Evolutionary conservation across 2,113 vertebrate genomes (phyloP).

Genomic region (Bagarius yarrelli): DNA sequence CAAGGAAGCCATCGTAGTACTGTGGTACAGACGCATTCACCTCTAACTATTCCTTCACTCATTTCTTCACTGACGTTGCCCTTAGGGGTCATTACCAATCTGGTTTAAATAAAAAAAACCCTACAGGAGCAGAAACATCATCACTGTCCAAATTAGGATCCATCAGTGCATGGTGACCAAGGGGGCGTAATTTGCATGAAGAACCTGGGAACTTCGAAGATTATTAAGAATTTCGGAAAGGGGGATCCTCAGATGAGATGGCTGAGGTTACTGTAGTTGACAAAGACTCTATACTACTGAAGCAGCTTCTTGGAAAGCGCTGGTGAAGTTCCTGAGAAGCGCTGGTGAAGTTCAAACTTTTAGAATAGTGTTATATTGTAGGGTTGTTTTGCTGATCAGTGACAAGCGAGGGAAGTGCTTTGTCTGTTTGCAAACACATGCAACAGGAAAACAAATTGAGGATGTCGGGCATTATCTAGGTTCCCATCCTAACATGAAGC

Average conservation of each 20-base stretch:
- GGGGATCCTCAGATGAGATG: slow-evolving; percentile 28
- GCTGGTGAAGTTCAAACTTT: slow-evolving; percentile 16
- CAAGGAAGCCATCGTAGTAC: not conserved
- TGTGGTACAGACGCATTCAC: not conserved
- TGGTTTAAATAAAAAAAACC: slow-evolving; percentile 53
- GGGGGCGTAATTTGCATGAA: not conserved
- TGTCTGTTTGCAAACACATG: slow-evolving; percentile 24
- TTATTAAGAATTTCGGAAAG: slow-evolving; percentile 40
- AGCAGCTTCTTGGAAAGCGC: slow-evolving; percentile 15
- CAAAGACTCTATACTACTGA: slow-evolving; percentile 22
- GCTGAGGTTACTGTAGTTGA: not conserved
- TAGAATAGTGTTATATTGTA: slow-evolving; percentile 12
- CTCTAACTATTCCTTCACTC: slow-evolving; percentile 41
- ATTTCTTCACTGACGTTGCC: slow-evolving; percentile 41
- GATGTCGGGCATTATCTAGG: not conserved
- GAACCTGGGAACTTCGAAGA: slow-evolving; percentile 14
- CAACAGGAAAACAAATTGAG: not conserved
- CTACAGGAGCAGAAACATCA: slow-evolving; percentile 25
- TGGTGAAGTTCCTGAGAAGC: not conserved
- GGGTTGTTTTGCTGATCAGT: slow-evolving; percentile 1
- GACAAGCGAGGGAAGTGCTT: not conserved
- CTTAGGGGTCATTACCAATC: not conserved
- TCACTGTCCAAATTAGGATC: slow-evolving; percentile 16
- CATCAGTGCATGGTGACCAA: not conserved
- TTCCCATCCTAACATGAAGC: no score